Conservation (phyloP, 1,140 invertebrate species). For the Zaprionus africanus region DNA sequence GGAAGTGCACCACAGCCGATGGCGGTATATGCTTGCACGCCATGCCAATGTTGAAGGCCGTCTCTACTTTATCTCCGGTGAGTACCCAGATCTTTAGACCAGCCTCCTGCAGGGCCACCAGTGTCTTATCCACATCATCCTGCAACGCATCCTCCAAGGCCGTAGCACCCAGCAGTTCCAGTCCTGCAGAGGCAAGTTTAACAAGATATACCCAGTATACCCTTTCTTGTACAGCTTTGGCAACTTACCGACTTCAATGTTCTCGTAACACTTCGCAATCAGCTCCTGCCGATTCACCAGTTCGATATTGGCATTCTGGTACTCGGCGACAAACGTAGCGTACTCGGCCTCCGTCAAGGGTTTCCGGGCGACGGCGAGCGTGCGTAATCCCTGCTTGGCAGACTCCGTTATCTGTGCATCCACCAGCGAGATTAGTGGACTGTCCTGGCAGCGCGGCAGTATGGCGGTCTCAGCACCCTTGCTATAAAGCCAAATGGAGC, state of each 20-base stretch:
- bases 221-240: not conserved
- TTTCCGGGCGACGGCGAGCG: slow-evolving; percentile 92
- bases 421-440: slow-evolving; percentile 87
- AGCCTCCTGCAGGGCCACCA: slow-evolving; percentile 88
- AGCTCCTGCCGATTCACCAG: slow-evolving; percentile 54
- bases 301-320: slow-evolving; percentile 54
- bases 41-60: slow-evolving; percentile 90
- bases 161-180: slow-evolving; percentile 91
- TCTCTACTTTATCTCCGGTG: slow-evolving; percentile 92
- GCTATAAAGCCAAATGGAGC: slow-evolving; percentile 89
- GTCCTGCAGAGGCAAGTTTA: slow-evolving; percentile 42
- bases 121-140: slow-evolving; percentile 90
- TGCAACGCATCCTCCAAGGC: slow-evolving; percentile 94
- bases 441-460: slow-evolving; percentile 86
- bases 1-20: slow-evolving; percentile 86
- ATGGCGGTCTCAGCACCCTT: slow-evolving; percentile 93
- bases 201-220: not conserved
- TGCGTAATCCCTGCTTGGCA: slow-evolving; percentile 94
- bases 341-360: slow-evolving; percentile 85
- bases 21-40: slow-evolving; percentile 90
- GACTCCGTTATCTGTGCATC: slow-evolving; percentile 95
- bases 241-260: slow-evolving; percentile 63
- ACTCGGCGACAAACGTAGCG: slow-evolving; percentile 54
- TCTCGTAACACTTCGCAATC: slow-evolving; percentile 53
- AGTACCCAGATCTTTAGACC: slow-evolving; percentile 91